These are phyloP conservation scores for Cryptus armator DNA, from an alignment of 2,888 invertebrate genomes.

Conservation along the genomic window DNA sequence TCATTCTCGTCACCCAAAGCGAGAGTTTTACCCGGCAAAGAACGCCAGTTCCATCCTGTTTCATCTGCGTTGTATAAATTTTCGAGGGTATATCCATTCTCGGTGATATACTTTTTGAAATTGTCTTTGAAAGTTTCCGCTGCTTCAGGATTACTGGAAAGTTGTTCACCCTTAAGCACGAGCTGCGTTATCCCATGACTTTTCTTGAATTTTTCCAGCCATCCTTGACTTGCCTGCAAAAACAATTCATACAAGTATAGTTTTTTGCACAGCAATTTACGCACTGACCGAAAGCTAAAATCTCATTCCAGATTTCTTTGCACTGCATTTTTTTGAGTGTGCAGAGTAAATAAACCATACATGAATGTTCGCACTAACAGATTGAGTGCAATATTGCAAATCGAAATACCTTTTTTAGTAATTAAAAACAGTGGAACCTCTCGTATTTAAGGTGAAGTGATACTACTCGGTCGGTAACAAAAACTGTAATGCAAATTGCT, in stretches of 20 bases:
- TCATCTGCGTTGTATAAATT: conserved; percentile 73
- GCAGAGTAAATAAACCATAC: too few relatives aligned
- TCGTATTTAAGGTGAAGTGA: too few relatives aligned
- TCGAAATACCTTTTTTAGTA: too few relatives aligned
- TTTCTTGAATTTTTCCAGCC: conserved; percentile 59
- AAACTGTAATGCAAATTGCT: too few relatives aligned
- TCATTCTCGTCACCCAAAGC: conserved; percentile 62
- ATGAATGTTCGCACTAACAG: too few relatives aligned
- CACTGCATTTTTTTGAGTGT: too few relatives aligned
- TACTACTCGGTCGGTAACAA: too few relatives aligned
- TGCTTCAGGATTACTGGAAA: conserved; percentile 57
- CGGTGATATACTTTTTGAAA: conserved; percentile 46
- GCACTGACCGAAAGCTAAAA: background rate
- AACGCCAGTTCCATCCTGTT: conserved; percentile 72
- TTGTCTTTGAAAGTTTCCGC: conserved; percentile 48
- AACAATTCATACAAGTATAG: conserved; percentile 58
- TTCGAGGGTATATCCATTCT: conserved; percentile 48
- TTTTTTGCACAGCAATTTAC: conserved; percentile 20
- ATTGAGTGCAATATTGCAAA: too few relatives aligned
- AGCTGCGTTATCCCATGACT: conserved; percentile 19
- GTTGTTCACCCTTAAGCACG: conserved; percentile 68
- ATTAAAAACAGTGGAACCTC: too few relatives aligned
- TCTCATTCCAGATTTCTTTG: too few relatives aligned
- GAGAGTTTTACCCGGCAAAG: conserved; percentile 69
- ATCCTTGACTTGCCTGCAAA: conserved; percentile 49